Conservation (phyloP, 2,888 invertebrate genomes). For the Drosophila macrospina region DNA sequence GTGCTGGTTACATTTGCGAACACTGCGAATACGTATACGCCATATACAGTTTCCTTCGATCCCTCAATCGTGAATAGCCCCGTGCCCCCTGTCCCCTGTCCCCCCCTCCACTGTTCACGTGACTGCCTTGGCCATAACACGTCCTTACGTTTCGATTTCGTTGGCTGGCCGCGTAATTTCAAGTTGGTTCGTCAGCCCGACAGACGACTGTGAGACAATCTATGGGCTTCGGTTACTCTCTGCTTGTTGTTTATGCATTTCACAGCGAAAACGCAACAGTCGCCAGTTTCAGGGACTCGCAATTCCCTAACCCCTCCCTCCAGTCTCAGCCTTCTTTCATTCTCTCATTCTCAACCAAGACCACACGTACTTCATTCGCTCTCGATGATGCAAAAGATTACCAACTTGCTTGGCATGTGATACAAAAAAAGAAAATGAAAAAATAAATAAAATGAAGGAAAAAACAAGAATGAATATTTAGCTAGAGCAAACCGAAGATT, state of each 20-base stretch:
- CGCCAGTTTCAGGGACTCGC: conserved; percentile 29
- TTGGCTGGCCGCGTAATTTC: conserved; percentile 61
- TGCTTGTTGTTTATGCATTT: conserved; percentile 75
- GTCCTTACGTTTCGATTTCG: conserved; percentile 31
- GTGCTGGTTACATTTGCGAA: conserved; percentile 52
- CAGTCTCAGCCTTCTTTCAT: neutral
- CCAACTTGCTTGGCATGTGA: conserved; percentile 73
- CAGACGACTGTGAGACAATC: conserved; percentile 23
- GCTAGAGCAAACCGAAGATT: neutral
- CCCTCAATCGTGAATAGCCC: neutral
- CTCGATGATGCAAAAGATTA: conserved; percentile 80
- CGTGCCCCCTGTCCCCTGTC: neutral
- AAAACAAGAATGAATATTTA: neutral
- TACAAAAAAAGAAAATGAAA: conserved; percentile 25
- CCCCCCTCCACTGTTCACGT: neutral
- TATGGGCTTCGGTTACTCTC: conserved; percentile 18
- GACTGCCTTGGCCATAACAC: conserved; percentile 23
- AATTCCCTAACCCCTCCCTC: neutral
- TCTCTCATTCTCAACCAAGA: conserved; percentile 3
- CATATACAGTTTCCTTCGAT: conserved; percentile 4
- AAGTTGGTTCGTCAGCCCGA: conserved; percentile 44
- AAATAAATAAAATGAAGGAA: conserved; percentile 12
- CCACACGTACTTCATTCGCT: conserved; percentile 74
- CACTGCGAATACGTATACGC: conserved; percentile 20
- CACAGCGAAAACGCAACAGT: conserved; percentile 66